Conservation (phyloP, 2,797 vertebrate species). For the Enteromius trimaculatus region DNA sequence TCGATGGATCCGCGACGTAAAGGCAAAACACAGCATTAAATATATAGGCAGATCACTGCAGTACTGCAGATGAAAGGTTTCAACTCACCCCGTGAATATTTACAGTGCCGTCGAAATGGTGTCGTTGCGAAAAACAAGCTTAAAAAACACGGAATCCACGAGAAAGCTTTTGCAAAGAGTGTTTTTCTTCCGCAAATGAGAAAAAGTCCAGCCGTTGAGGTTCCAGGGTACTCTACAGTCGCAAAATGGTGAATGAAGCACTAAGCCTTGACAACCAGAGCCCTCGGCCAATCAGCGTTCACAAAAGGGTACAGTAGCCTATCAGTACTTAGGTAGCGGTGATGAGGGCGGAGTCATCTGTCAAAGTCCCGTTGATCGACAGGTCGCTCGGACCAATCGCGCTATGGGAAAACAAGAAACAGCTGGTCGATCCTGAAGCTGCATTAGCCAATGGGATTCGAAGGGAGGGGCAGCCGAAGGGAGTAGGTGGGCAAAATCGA, state of each 20-base stretch:
- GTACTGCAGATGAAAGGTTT: constrained; percentile 72
- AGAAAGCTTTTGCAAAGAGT: constrained; percentile 67
- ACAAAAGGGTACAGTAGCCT: constrained; percentile 83
- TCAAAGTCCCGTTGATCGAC: constrained; percentile 71
- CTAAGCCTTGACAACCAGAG: constrained; percentile 90
- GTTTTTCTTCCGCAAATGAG: constrained; percentile 70
- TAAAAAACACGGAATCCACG: constrained; percentile 64
- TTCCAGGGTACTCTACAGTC: constrained; percentile 88
- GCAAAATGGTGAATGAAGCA: constrained; percentile 99
- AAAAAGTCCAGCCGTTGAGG: constrained; percentile 79
- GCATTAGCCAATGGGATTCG: constrained; percentile 77
- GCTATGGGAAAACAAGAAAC: constrained; percentile 78
- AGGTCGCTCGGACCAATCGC: constrained; percentile 67
- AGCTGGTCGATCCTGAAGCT: constrained; percentile 74
- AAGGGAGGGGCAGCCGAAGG: constrained; percentile 64
- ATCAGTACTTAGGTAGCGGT: constrained; percentile 51
- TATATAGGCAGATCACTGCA: constrained; percentile 70
- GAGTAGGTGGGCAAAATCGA: constrained; percentile 57
- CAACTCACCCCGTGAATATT: constrained; percentile 73
- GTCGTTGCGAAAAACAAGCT: constrained; percentile 49
- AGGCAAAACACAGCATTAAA: constrained; percentile 63
- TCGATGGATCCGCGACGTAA: constrained; percentile 63
- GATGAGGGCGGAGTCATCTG: constrained; percentile 69
- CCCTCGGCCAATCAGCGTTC: constrained; percentile 78
- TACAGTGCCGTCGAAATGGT: constrained; percentile 50